Conservation (phyloP, 2,888 invertebrate species). For the Polymixis lichenea region DNA sequence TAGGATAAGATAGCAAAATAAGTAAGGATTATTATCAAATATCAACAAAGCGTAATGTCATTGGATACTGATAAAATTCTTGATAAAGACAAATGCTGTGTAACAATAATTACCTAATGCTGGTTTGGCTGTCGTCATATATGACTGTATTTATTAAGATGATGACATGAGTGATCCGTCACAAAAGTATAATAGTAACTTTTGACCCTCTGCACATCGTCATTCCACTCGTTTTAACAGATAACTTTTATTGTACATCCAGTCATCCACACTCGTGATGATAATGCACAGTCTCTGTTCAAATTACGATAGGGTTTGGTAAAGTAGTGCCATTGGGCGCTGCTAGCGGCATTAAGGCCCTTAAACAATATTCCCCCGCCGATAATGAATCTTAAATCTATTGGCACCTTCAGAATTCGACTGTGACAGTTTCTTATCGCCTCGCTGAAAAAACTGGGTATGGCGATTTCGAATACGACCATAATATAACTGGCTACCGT, state of each 20-base stretch:
- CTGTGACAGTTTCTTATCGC: too few species aligned
- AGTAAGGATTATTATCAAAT: constrained; percentile 10
- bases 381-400: too few species aligned
- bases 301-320: not conserved
- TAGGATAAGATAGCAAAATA: not conserved
- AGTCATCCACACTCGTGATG: not conserved
- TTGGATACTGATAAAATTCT: not conserved
- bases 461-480: too few species aligned
- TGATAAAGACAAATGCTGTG: not conserved
- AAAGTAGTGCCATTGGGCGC: not conserved
- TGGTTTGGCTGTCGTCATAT: not conserved
- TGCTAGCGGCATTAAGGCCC: not conserved
- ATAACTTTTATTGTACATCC: not conserved
- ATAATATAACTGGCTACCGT: too few species aligned
- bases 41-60: not conserved
- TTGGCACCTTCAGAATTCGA: too few species aligned
- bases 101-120: constrained; percentile 18
- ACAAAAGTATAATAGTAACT: not conserved
- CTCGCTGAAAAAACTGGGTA: too few species aligned
- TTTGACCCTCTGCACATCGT: not conserved
- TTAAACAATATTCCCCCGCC: too few species aligned
- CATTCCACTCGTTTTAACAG: not conserved
- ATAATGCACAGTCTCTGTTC: not conserved
- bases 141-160: not conserved
- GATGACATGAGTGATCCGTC: not conserved